Base-by-base conservation (phyloP, 1,140 invertebrate species). In the Drosophila malerkotliana region DNA sequence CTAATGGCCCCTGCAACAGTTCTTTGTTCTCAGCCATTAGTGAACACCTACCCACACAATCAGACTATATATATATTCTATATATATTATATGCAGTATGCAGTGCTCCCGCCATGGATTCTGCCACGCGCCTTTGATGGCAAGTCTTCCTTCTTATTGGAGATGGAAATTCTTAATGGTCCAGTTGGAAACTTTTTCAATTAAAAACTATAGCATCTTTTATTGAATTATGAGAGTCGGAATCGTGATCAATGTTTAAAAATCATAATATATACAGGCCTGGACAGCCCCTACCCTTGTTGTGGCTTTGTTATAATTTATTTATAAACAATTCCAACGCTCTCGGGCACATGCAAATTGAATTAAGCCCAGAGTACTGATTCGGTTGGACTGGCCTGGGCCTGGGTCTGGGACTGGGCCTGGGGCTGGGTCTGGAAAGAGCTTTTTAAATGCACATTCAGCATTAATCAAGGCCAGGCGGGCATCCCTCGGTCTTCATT, bases 251-350 rank as follows among this genome's bases (percentile, higher is more conserved):
- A 21, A 21, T 21, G 21, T 21, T 21, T 21, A 21, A 21, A 21
- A 21, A 21, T 21, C 21, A 21, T 21, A 21, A 21, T 21, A 3
- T 21, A 21, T 21, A 21, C 21, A 21, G 2, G 2, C 21, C 21
- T 21, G 3, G 2, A 21, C 21, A 21, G 2, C 21, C 21, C 21
- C 18, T 21, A 21, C 18, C 66, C 55, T 69, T 75, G 61, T 64
- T 64, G 60, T 45, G 64, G 73, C 78, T 83, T 76, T 83, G 74
- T 82, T 87, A 76, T 87, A 76, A 75, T 78, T 87, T 72, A 82
- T 87, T 87, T 78, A 78, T 81, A 77, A 80, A 74, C 55, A 67
- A 76, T 75, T 75, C 60, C 26, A 28, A 28, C 1, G 26, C 39
- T 45, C 57, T 75, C 37, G 37, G 54, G 72, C 37, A 60, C 62